Conservation (phyloP, 2,797 vertebrate species). For the Lacerta viridis region DNA sequence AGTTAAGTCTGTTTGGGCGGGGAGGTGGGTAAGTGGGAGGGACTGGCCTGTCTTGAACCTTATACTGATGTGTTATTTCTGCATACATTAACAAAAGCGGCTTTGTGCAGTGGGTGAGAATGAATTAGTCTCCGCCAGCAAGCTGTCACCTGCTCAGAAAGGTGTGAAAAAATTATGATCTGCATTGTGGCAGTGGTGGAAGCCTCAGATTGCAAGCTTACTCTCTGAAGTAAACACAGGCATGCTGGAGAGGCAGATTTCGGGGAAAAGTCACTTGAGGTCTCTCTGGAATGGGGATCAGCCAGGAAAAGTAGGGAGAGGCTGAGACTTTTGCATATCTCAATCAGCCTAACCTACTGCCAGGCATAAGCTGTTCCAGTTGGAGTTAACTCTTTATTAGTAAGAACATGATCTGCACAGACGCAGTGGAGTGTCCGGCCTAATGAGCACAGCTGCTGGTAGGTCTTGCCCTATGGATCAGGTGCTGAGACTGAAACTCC, state of each 20-base stretch:
- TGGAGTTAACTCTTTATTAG: too few relatives aligned
- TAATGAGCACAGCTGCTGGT: too few relatives aligned
- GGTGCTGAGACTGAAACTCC: too few relatives aligned
- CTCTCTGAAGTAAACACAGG: conserved; percentile 71
- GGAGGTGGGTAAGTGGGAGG: conserved; percentile 36
- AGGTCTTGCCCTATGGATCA: too few relatives aligned
- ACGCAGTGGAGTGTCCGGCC: too few relatives aligned
- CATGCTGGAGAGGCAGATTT: conserved; percentile 60
- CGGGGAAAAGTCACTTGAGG: background rate
- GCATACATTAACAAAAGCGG: conserved; percentile 58
- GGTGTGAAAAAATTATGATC: conserved; percentile 82
- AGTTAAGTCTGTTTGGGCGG: conserved; percentile 23
- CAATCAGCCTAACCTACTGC: background rate
- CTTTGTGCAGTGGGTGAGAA: conserved; percentile 59
- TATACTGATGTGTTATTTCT: conserved; percentile 61
- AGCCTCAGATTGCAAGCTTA: conserved; percentile 68
- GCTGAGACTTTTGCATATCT: background rate
- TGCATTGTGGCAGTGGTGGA: conserved; percentile 67
- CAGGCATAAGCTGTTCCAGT: too few relatives aligned
- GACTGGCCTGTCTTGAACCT: conserved; percentile 51
- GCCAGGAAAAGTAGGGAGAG: background rate
- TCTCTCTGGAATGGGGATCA: background rate
- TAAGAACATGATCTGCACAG: too few relatives aligned
- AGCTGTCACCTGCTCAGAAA: conserved; percentile 81
- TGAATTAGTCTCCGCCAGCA: conserved; percentile 64